Percentiles rank a stretch among this genome's conserved stretches.
These are phyloP conservation scores for Poecilobothrus nobilitatus DNA, from an alignment of 2,888 invertebrate genomes.

Conservation along the genomic window DNA sequence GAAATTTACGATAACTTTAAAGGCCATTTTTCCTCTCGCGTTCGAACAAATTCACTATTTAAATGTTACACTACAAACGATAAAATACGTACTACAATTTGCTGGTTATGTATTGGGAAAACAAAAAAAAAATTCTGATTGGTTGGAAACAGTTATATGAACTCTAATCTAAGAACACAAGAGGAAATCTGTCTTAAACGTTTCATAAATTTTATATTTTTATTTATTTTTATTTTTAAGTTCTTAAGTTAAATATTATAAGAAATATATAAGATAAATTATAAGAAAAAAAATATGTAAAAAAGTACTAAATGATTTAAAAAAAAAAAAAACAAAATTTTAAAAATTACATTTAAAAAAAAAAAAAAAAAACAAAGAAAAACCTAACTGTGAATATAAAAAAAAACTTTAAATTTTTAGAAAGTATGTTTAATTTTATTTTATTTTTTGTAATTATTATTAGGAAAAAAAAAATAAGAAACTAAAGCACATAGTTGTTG, in stretches of 20 bases:
- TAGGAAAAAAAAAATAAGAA: neutral
- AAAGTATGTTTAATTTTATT: neutral
- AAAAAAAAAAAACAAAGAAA: neutral
- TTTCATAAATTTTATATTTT: neutral
- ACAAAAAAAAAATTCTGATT: too few species aligned
- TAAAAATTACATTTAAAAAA: neutral
- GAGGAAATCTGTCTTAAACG: too few species aligned
- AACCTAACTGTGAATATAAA: neutral
- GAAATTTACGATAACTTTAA: too few species aligned
- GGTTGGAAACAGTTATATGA: too few species aligned
- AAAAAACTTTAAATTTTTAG: neutral
- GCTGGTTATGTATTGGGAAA: too few species aligned
- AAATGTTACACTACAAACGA: too few species aligned
- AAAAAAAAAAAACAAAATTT: neutral
- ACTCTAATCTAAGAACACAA: too few species aligned
- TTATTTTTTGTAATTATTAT: neutral
- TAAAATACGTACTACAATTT: too few species aligned
- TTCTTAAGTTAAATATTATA: neutral
- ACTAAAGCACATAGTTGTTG: constrained; percentile 2
- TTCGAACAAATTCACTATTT: too few species aligned
- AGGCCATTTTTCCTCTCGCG: too few species aligned
- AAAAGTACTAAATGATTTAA: neutral
- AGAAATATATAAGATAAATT: neutral
- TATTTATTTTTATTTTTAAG: neutral
- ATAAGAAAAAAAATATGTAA: neutral